Percentiles rank a stretch among this genome's conserved stretches.
Evolutionary conservation across 2,113 vertebrate species (phyloP).

Genomic region (Lamprologus ornatipinnis): DNA sequence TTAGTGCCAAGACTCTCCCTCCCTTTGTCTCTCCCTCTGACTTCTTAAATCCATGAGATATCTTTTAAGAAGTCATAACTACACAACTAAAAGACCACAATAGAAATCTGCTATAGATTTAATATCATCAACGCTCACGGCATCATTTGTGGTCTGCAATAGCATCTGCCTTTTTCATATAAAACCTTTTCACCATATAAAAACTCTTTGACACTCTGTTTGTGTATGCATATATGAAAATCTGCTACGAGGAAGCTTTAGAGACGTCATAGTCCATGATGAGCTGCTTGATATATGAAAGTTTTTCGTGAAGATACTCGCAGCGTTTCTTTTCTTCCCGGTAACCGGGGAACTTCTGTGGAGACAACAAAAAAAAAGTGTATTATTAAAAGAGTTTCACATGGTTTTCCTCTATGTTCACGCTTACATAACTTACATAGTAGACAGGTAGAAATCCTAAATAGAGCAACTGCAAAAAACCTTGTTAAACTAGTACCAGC

Average conservation of each 20-base stretch:
- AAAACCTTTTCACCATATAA: background rate
- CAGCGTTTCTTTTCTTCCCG: conserved; percentile 80
- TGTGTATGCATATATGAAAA: background rate
- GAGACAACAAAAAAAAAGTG: background rate
- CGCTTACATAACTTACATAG: background rate
- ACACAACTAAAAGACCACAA: background rate
- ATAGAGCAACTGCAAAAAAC: background rate
- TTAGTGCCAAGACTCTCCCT: background rate
- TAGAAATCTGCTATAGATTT: background rate
- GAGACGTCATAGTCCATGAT: conserved; percentile 76
- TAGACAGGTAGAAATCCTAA: background rate
- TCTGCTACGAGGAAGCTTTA: conserved; percentile 40
- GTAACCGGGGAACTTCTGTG: conserved; percentile 77
- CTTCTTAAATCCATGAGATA: background rate
- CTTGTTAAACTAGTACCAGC: background rate
- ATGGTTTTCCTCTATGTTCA: background rate
- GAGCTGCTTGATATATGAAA: conserved; percentile 80
- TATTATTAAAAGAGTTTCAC: background rate
- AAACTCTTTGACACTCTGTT: background rate
- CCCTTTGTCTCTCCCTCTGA: background rate
- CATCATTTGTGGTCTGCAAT: background rate
- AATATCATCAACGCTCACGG: background rate
- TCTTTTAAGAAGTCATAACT: background rate
- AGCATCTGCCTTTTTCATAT: background rate
- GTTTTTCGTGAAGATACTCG: conserved; percentile 81